Base-by-base conservation (phyloP, 2,888 invertebrate genomes). In the Miltochrista miniata region DNA sequence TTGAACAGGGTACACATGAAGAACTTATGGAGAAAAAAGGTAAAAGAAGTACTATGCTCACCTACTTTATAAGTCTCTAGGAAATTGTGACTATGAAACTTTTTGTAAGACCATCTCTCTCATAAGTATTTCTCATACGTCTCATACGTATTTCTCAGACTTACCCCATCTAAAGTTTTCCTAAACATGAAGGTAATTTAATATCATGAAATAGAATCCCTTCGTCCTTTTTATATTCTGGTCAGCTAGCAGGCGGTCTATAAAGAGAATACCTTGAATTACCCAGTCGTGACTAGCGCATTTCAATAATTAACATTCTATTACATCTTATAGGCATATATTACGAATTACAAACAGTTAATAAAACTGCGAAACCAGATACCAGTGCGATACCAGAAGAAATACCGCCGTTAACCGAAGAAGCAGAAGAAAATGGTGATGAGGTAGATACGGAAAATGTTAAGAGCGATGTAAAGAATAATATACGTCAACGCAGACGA, bases 1-100 rank as follows among this genome's bases (percentile, higher is more conserved):
- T 93, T 1, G 96, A 96, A 79, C 91, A 94, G 75, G 96, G 96
- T 36, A 95, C 95, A 7, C 96, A 96, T 68, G 93, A 94, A 15
- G 94, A 95, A 64, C 92, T 96, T 1, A 93, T 96, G 92, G 92
- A 92, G 44, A 84, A 86, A 29, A 92, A 93, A 82, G 94, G 95
- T 72, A 81, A 92, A 9, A n/a, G n/a, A n/a, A n/a, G n/a, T n/a
- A n/a, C n/a, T n/a, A n/a, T n/a, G n/a, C n/a, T n/a, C n/a, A n/a
- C n/a, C n/a, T n/a, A n/a, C n/a, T n/a, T n/a, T n/a, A n/a, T n/a
- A n/a, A n/a, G n/a, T n/a, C n/a, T n/a, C n/a, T n/a, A n/a, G n/a
- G n/a, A n/a, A n/a, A n/a, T n/a, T n/a, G n/a, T n/a, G n/a, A n/a
- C n/a, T n/a, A n/a, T n/a, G n/a, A n/a, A n/a, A n/a, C n/a, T n/a